A percentile compares a stretch with the other conserved stretches of the same genome.
These are phyloP conservation scores for Microplitis demolitor DNA, from an alignment of 1,140 invertebrate genomes.

Conservation along the genomic window DNA sequence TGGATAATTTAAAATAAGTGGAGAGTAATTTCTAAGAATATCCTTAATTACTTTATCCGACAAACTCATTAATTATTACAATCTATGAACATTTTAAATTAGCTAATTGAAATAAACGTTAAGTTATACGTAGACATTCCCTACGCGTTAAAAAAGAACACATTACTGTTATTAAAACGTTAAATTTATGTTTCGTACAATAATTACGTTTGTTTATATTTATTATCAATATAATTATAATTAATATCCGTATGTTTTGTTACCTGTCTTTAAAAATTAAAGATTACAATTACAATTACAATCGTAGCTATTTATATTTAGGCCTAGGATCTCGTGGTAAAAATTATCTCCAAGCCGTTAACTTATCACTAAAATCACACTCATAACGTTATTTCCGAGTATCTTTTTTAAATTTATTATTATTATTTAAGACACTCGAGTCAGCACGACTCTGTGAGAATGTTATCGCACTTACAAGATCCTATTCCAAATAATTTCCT, in stretches of 20 bases:
- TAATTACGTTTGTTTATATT: no score
- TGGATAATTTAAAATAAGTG: no score
- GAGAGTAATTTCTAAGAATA: no score
- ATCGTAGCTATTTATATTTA: neutral
- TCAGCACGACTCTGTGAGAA: neutral
- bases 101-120: no score
- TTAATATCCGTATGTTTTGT: no score
- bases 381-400: constrained; percentile 47
- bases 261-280: no score
- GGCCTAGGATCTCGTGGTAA: constrained; percentile 8
- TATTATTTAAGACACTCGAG: neutral
- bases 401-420: neutral
- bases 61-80: neutral
- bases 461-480: neutral
- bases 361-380: constrained; percentile 55
- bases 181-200: no score
- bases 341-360: constrained; percentile 6
- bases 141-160: no score
- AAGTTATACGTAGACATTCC: no score
- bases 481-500: neutral
- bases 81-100: neutral
- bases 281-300: neutral
- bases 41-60: neutral
- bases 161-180: no score
- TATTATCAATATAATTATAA: no score